Percentiles rank a stretch among this genome's conserved stretches.
These are phyloP conservation scores for Nycticebus coucang DNA, from an alignment of 2,113 vertebrate genomes.

Conservation along the genomic window DNA sequence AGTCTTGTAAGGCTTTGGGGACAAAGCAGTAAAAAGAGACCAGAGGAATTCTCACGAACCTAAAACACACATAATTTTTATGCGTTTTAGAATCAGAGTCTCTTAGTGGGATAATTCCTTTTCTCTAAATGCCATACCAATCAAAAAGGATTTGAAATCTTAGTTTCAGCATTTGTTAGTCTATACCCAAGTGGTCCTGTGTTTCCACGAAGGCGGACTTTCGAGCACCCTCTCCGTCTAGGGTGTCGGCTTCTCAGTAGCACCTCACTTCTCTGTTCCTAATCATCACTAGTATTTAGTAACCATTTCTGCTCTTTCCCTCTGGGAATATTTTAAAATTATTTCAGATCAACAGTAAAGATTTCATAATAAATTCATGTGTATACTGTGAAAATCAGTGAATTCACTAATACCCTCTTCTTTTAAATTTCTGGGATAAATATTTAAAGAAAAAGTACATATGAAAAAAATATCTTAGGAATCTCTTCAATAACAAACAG, in stretches of 20 bases:
- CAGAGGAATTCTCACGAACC: not conserved
- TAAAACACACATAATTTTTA: not conserved
- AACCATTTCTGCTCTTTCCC: not conserved
- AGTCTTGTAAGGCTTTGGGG: not conserved
- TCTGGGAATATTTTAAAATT: not conserved
- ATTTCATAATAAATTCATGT: not conserved
- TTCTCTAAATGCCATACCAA: not conserved
- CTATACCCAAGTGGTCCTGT: too few species aligned
- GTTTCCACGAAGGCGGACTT: not conserved
- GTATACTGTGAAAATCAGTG: not conserved
- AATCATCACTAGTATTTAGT: not conserved
- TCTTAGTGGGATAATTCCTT: not conserved
- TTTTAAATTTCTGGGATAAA: slow-evolving; percentile 30
- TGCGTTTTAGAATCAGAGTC: not conserved
- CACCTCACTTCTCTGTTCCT: not conserved
- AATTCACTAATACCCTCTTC: not conserved
- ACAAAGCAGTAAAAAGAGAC: not conserved
- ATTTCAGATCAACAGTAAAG: not conserved
- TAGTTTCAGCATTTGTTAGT: not conserved
- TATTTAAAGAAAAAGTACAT: slow-evolving; percentile 10
- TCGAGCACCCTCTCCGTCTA: not conserved
- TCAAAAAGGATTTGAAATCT: not conserved
- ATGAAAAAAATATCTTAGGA: not conserved
- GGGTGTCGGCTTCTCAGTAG: not conserved
- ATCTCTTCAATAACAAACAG: not conserved